Evolutionary conservation across 2,797 vertebrate species (phyloP).

Genomic region (Anas acuta): DNA sequence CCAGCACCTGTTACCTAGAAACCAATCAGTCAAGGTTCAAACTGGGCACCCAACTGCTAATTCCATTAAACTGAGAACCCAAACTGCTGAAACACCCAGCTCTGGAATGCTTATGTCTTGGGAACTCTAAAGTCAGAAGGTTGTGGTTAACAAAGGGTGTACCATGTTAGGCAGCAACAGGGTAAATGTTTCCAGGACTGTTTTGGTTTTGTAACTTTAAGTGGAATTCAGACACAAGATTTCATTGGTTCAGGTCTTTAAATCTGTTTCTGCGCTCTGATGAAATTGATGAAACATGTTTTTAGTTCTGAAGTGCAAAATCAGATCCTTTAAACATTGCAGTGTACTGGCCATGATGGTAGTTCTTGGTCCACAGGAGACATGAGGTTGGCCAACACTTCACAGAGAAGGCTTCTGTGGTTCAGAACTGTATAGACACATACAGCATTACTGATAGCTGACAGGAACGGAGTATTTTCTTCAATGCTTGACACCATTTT

Average conservation of each 20-base stretch:
- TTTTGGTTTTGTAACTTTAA: neutral
- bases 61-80: neutral
- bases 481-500: neutral
- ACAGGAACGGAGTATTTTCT: neutral
- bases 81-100: neutral
- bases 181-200: neutral
- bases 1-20: neutral
- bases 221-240: neutral
- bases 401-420: neutral
- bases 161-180: neutral
- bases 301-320: neutral
- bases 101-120: neutral
- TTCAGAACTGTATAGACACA: neutral
- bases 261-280: neutral
- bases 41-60: neutral
- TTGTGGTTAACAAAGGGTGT: neutral
- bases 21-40: neutral
- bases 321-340: neutral
- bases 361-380: neutral
- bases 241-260: neutral
- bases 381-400: neutral
- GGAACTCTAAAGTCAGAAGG: neutral
- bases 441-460: neutral
- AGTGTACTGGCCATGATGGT: neutral
- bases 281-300: neutral